Conservation (phyloP, 2,113 vertebrate species). For the Entosphenus tridentatus region DNA sequence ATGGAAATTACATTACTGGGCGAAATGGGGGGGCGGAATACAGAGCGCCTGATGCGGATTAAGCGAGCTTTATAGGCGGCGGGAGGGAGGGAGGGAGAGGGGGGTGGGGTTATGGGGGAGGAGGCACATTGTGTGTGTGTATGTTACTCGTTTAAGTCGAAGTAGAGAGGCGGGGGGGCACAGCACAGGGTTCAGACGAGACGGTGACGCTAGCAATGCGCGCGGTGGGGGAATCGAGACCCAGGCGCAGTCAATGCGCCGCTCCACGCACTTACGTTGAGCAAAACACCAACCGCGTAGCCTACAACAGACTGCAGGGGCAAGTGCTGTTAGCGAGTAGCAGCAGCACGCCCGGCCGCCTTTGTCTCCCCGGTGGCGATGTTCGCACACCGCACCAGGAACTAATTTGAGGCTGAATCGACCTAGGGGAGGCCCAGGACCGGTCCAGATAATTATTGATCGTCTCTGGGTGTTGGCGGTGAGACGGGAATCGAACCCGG, state of each 20-base stretch:
- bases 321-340: no score
- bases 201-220: not conserved
- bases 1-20: not conserved
- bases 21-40: not conserved
- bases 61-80: not conserved
- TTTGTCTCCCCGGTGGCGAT: no score
- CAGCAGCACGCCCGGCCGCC: no score
- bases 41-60: not conserved
- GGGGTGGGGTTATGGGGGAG: not conserved
- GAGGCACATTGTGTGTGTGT: not conserved
- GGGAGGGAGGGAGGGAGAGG: not conserved
- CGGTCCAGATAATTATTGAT: no score
- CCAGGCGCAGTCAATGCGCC: not conserved
- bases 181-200: not conserved
- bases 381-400: no score
- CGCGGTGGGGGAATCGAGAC: not conserved
- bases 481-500: no score
- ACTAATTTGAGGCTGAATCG: no score
- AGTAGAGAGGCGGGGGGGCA: not conserved
- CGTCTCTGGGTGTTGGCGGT: no score
- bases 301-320: no score
- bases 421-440: no score
- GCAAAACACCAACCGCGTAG: no score
- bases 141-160: not conserved
- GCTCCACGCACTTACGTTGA: no score